These are phyloP conservation scores for Zosterops pallidus DNA, from an alignment of 2,113 vertebrate genomes.

Conservation along the genomic window DNA sequence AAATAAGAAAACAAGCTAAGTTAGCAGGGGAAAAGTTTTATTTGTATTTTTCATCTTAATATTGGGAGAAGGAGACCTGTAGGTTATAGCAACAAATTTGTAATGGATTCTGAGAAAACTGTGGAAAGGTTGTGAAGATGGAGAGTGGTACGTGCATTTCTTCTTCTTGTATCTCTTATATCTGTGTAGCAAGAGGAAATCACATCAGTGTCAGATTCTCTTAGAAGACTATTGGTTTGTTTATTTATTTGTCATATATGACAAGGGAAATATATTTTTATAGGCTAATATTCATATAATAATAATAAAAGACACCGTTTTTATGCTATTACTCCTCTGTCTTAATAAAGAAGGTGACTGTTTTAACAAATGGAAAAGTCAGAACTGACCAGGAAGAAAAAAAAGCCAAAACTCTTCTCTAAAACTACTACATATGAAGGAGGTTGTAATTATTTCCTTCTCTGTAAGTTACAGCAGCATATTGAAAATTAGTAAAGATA, in stretches of 20 bases:
- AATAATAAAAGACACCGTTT: neutral
- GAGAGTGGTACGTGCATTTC: neutral
- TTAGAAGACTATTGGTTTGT: neutral
- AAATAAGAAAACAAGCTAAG: neutral
- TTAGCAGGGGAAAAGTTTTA: neutral
- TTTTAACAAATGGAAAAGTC: neutral
- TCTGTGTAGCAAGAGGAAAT: neutral
- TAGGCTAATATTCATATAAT: neutral
- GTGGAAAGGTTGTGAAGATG: neutral
- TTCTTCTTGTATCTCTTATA: neutral
- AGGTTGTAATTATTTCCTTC: conserved; percentile 64
- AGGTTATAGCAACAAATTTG: neutral
- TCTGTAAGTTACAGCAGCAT: conserved; percentile 53
- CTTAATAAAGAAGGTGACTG: neutral
- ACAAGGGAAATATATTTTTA: neutral
- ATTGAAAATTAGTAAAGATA: conserved; percentile 77
- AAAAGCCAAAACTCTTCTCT: neutral
- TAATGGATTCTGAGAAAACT: neutral
- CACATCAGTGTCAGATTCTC: neutral
- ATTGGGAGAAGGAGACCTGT: neutral
- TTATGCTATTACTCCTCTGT: neutral
- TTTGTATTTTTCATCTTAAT: neutral
- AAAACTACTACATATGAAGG: conserved; percentile 36
- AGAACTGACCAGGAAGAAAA: conserved; percentile 7
- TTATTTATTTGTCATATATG: neutral